A percentile compares a stretch with the other conserved stretches of the same genome.
Conservation (phyloP, 2,888 invertebrate species). For the Prenolepis imparis region DNA sequence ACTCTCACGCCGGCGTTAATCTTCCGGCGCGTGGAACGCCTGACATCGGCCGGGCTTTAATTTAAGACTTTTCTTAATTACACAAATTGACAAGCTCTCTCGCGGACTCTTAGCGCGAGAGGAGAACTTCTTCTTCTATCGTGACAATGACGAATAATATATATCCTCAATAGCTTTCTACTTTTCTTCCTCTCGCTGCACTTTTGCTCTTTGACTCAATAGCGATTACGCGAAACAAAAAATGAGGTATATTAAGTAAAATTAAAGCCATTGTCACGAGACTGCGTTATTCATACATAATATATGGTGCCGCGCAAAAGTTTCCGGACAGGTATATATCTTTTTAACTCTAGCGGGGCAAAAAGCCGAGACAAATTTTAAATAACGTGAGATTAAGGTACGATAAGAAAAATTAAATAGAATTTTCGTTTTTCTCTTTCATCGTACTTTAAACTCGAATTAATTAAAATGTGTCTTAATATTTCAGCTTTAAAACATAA, state of each 20-base stretch:
- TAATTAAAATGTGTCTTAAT: neutral
- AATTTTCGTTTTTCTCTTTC: neutral
- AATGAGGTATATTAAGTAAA: slow-evolving; percentile 4
- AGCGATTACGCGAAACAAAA: neutral
- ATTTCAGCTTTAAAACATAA: neutral
- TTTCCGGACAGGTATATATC: neutral
- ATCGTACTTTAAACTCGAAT: neutral
- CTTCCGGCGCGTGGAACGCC: slow-evolving; percentile 42
- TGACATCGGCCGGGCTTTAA: slow-evolving; percentile 41
- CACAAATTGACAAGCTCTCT: slow-evolving; percentile 43
- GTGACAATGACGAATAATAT: slow-evolving; percentile 33
- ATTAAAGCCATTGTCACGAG: neutral
- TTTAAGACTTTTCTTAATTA: slow-evolving; percentile 45
- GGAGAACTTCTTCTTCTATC: neutral
- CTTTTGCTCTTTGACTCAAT: neutral
- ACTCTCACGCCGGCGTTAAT: slow-evolving; percentile 55
- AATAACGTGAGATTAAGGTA: neutral
- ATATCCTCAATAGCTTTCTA: neutral
- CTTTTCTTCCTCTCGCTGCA: neutral
- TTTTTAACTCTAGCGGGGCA: neutral
- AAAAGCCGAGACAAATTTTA: neutral
- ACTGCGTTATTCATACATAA: neutral
- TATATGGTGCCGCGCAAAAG: neutral
- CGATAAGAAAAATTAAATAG: neutral
- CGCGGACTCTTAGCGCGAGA: neutral